Evolutionary conservation across 1,140 invertebrate species (phyloP).

Genomic region (Platorchestia sp.): DNA sequence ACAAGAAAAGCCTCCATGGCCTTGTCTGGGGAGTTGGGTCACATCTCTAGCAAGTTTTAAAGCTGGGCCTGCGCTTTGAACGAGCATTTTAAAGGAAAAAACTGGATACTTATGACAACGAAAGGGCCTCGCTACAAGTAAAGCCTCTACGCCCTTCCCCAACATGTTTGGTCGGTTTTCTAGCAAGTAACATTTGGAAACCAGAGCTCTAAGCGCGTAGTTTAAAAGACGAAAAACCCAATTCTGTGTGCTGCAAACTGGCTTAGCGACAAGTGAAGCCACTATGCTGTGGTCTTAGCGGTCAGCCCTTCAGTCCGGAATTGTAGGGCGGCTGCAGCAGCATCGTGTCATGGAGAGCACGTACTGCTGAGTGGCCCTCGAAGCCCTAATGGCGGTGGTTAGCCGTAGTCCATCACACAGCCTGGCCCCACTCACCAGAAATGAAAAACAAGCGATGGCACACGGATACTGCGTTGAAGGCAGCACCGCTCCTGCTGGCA

Average conservation of each 20-base stretch:
- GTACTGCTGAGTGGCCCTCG: conserved; percentile 51
- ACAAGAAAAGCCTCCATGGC: not conserved
- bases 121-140: not conserved
- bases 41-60: not conserved
- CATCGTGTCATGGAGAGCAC: conserved; percentile 15
- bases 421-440: not conserved
- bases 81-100: not conserved
- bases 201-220: not conserved
- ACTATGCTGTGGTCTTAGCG: not conserved
- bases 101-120: not conserved
- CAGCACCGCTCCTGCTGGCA: not conserved
- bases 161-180: not conserved
- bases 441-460: not conserved
- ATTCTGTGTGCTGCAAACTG: not conserved
- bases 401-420: conserved; percentile 4
- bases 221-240: not conserved
- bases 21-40: not conserved
- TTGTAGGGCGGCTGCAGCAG: not conserved
- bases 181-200: not conserved
- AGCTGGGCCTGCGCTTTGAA: not conserved
- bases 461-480: not conserved
- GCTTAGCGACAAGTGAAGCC: not conserved
- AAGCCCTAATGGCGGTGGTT: conserved; percentile 39
- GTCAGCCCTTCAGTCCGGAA: not conserved
- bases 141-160: not conserved